Evolutionary conservation across 1,140 invertebrate genomes (phyloP), one percentile per base, ranked within the genome.

Genomic region (Teleopsis dalmanni): DNA sequence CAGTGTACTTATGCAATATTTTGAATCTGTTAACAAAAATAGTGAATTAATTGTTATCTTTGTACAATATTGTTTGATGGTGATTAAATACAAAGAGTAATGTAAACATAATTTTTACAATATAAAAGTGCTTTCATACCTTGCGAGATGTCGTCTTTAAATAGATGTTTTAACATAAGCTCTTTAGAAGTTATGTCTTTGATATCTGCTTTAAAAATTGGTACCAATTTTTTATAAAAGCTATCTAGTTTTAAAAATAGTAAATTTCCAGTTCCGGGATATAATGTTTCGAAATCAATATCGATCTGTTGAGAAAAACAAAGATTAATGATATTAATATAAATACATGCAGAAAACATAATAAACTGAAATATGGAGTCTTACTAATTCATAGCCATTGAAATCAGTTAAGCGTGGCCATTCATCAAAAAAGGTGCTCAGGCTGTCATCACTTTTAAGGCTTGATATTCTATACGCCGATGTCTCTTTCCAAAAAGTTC

Each of bases 121-220:
- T n/a, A 7, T 38, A 7, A 38, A 38, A 38, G n/a, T 11, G 21
- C 11, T 18, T 38, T 16, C 33, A 6, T 16, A 38, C 36, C 36
- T 6, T 38, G 14, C 21, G 36, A 19, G 21, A 38, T 46, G 21
- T 22, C 25, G 16, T 16, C 19, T n/a, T 43, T 43, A 10, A n/a
- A 27, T 43, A 43, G 14, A 26, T 26, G 14, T 43, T 43, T n/a
- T 43, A 43, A 16, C n/a, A n/a, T n/a, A 37, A 14, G 18, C 18
- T 37, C 35, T 43, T 25, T 43, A 11, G 41, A 43, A 16, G 41
- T 13, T 13, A 21, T 21, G 23, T 43, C 41, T 26, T 43, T 43
- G n/a, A 43, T 43, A 26, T 43, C 41, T 16, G 25, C 14, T n/a
- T 43, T 25, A 43, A 43, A 43, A 27, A 43, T 27, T 6, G 13